Percentiles rank a stretch among this genome's conserved stretches.
Conservation (phyloP, 2,113 vertebrate genomes). For the Mobula hypostoma region DNA sequence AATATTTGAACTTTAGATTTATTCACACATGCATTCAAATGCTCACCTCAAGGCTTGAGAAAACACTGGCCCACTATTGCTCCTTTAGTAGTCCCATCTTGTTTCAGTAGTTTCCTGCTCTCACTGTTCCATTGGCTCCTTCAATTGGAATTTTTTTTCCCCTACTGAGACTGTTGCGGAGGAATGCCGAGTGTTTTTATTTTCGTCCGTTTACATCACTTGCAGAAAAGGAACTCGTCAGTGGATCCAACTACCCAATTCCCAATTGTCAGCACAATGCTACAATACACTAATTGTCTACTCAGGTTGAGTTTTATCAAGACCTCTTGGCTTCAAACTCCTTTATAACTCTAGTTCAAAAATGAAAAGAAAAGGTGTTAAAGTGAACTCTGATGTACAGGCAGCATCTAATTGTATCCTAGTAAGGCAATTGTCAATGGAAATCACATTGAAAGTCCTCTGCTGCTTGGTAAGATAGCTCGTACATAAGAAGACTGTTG, state of each 20-base stretch:
- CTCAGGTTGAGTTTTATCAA: no score
- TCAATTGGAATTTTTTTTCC: constrained; percentile 26
- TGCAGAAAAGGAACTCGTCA: background rate
- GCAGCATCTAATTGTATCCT: no score
- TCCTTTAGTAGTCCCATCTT: constrained; percentile 11
- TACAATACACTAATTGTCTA: no score
- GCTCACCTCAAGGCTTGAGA: background rate
- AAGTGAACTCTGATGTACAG: no score
- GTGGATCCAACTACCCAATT: background rate
- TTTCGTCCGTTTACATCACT: constrained; percentile 15
- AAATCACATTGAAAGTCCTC: no score
- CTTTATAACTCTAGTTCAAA: no score
- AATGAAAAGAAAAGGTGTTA: no score
- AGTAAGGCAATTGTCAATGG: no score
- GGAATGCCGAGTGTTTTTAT: constrained; percentile 26
- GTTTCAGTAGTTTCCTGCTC: constrained; percentile 6
- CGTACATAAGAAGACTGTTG: no score
- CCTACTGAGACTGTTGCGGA: background rate
- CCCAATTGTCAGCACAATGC: no score
- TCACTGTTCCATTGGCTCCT: background rate
- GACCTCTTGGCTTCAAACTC: no score
- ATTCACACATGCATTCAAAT: background rate
- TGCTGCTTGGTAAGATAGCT: no score
- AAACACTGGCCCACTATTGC: background rate
- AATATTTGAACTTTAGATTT: background rate